Evolutionary conservation across 2,113 vertebrate species (phyloP), one percentile per base, ranked within the genome.

Genomic region (Periophthalmodon schlosseri): DNA sequence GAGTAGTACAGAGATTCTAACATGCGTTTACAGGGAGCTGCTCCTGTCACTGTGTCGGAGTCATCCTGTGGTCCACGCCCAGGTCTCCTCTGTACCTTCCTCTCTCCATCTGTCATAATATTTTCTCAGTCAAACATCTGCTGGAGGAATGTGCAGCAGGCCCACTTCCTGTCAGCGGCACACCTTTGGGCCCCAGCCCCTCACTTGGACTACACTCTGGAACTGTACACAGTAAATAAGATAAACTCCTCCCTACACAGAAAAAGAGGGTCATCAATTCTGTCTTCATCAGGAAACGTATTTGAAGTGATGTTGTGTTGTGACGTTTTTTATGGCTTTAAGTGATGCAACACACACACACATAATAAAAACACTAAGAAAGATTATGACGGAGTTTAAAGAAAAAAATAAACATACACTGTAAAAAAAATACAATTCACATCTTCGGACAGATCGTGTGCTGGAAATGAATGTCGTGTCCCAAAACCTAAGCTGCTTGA

Each of bases 71-170:
- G 52, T 83, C 57, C 57, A 60, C 57, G 8, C 23, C 57, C 57
- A 21, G 56, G 56, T 28, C 57, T 60, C 24, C 86, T 77, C 72
- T 79, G 79, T 86, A 86, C 88, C 88, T 82, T 92, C 86, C 76
- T 65, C 64, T 87, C 65, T 77, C 90, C 94, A 95, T 94, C 94
- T 95, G 95, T 94, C 86, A 95, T 95, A 95, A 95, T 92, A 94
- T 92, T 95, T 94, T 88, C 77, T 75, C 80, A 84, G 86, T 93
- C 79, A 88, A 90, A 90, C 91, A 91, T 93, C 91, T 93, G 91
- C 81, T 84, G 74, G 39, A 91, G 90, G 91, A 92, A 93, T 93
- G 88, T 66, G 70, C 84, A 88, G 80, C 77, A 52, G 64, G 69
- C 72, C 74, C 72, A 65, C 84, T 91, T 93, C 91, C 90, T 89